Evolutionary conservation across 2,113 vertebrate species (phyloP).

Genomic region (Cheirogaleus medius): DNA sequence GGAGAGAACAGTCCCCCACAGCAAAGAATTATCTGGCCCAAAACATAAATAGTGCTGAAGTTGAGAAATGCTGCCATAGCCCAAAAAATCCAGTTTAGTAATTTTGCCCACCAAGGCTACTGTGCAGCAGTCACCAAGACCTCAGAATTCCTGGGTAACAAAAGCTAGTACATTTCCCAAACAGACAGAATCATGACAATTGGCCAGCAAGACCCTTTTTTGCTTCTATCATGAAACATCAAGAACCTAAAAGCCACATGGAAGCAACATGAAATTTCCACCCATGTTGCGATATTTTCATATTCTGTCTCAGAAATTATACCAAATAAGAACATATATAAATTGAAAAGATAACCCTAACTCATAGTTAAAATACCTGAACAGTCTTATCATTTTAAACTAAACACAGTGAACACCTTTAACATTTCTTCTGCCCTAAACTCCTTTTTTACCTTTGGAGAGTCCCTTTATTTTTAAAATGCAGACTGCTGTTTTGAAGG

Average conservation of each 20-base stretch:
- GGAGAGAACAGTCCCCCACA: background rate
- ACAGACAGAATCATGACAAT: background rate
- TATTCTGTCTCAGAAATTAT: background rate
- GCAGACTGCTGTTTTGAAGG: background rate
- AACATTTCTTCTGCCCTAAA: background rate
- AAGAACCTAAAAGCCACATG: background rate
- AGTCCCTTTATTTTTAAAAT: background rate
- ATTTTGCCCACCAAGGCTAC: background rate
- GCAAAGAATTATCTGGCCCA: background rate
- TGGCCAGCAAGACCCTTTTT: background rate
- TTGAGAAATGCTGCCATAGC: background rate
- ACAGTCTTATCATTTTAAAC: background rate
- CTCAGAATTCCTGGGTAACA: background rate
- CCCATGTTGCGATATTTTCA: background rate
- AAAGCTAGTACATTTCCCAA: background rate
- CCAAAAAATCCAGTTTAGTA: background rate
- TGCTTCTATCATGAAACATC: background rate
- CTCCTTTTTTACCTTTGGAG: background rate
- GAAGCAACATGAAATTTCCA: background rate
- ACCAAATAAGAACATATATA: background rate
- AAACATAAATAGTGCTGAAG: background rate
- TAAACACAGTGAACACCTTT: background rate
- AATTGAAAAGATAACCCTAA: background rate
- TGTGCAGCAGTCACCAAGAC: background rate
- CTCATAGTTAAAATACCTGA: background rate